Conservation (phyloP, 2,888 invertebrate genomes). For the Temnothorax rugatulus region DNA sequence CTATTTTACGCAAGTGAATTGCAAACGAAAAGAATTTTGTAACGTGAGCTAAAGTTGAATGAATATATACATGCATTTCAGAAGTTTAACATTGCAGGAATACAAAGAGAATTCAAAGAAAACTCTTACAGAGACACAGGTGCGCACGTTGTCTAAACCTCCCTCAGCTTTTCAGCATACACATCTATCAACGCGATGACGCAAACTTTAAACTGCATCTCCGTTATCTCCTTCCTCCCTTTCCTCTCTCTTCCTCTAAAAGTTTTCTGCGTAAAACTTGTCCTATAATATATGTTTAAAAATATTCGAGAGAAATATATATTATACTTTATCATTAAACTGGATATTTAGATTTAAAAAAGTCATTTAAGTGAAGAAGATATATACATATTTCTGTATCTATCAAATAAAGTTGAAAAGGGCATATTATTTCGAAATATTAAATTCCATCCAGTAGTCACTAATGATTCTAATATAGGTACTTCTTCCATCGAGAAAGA, state of each 20-base stretch:
- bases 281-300: not conserved
- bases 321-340: not conserved
- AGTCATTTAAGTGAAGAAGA: not conserved
- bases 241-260: not conserved
- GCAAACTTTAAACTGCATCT: conserved; percentile 15
- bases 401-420: conserved; percentile 2
- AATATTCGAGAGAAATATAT: not conserved
- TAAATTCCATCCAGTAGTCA: not conserved
- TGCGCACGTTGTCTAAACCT: conserved; percentile 7
- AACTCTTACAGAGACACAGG: not conserved
- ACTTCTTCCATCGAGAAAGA: not conserved
- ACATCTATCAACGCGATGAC: conserved; percentile 20
- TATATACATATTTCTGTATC: not conserved
- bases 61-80: not conserved
- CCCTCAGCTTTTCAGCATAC: conserved; percentile 7
- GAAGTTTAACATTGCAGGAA: conserved; percentile 3
- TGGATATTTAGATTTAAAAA: not conserved
- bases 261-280: not conserved
- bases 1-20: not conserved
- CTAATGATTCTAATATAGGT: not conserved
- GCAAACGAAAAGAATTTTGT: not conserved
- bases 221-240: not conserved
- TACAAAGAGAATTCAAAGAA: not conserved
- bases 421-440: not conserved
- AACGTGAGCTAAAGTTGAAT: not conserved